Evolutionary conservation across 2,797 vertebrate species (phyloP).

Genomic region (Telmatherina bonti): DNA sequence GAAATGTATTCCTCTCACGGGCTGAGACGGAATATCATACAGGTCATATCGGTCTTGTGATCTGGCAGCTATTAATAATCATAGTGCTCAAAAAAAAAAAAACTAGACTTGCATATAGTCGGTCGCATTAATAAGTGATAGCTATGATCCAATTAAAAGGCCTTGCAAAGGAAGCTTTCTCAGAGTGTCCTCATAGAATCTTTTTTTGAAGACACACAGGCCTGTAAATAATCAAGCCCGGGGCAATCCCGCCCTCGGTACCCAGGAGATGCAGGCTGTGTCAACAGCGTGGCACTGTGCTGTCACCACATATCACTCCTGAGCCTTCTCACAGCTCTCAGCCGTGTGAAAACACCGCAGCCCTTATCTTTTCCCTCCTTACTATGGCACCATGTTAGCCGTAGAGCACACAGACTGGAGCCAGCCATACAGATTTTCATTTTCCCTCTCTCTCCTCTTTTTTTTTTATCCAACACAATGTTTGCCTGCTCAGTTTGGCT

Average conservation of each 20-base stretch:
- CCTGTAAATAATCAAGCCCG: constrained; percentile 84
- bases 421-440: constrained; percentile 39
- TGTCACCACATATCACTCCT: constrained; percentile 86
- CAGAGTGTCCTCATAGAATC: constrained; percentile 70
- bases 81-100: constrained; percentile 70
- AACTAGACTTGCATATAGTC: constrained; percentile 73
- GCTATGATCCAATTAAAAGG: constrained; percentile 82
- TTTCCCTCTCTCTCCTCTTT: constrained; percentile 14
- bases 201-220: constrained; percentile 69
- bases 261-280: constrained; percentile 82
- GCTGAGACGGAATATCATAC: constrained; percentile 66
- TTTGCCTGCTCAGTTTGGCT: constrained; percentile 44
- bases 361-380: constrained; percentile 71
- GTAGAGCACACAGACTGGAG: constrained; percentile 57
- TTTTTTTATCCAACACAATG: constrained; percentile 4
- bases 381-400: constrained; percentile 64
- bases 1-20: constrained; percentile 72
- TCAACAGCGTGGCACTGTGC: constrained; percentile 83
- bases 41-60: constrained; percentile 79
- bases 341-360: constrained; percentile 75
- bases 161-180: constrained; percentile 73
- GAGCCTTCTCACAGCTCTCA: constrained; percentile 76
- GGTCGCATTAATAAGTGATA: constrained; percentile 84
- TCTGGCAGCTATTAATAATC: constrained; percentile 81
- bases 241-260: constrained; percentile 78